Evolutionary conservation across 2,888 invertebrate genomes (phyloP).

Genomic region (Trichopria drosophilae): DNA sequence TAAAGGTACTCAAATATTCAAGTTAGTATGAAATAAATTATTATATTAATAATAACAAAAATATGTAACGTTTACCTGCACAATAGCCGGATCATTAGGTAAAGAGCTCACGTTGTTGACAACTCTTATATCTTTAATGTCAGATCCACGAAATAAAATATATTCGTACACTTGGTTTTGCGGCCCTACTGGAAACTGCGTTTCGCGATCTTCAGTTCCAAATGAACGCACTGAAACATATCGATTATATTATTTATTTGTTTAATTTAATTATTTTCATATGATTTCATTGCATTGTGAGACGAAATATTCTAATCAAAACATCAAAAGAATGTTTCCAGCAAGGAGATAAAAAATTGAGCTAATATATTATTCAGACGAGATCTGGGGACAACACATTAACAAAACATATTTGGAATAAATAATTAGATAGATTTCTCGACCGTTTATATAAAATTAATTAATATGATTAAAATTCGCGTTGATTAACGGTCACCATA

Average conservation of each 20-base stretch:
- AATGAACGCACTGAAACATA: conserved; percentile 87
- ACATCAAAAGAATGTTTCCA: too few relatives aligned
- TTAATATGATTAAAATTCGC: too few relatives aligned
- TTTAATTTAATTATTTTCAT: background rate
- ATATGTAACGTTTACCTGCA: conserved; percentile 64
- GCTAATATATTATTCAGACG: too few relatives aligned
- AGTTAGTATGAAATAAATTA: background rate
- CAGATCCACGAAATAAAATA: conserved; percentile 95
- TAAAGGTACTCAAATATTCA: background rate
- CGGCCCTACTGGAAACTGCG: conserved; percentile 92
- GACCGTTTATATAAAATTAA: too few relatives aligned
- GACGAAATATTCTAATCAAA: too few relatives aligned
- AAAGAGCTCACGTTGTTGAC: conserved; percentile 83
- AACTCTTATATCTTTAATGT: conserved; percentile 98
- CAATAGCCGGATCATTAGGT: conserved; percentile 98
- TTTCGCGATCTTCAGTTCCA: conserved; percentile 97
- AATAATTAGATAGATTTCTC: too few relatives aligned
- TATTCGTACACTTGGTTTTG: conserved; percentile 98
- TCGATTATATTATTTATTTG: conserved; percentile 15
- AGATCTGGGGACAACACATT: too few relatives aligned
- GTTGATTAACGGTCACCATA: too few relatives aligned
- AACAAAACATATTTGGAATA: too few relatives aligned
- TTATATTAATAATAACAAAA: conserved; percentile 1
- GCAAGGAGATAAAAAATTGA: too few relatives aligned
- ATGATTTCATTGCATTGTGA: too few relatives aligned